Conservation (phyloP, 1,140 invertebrate species). For the Anadara kagoshimensis region DNA sequence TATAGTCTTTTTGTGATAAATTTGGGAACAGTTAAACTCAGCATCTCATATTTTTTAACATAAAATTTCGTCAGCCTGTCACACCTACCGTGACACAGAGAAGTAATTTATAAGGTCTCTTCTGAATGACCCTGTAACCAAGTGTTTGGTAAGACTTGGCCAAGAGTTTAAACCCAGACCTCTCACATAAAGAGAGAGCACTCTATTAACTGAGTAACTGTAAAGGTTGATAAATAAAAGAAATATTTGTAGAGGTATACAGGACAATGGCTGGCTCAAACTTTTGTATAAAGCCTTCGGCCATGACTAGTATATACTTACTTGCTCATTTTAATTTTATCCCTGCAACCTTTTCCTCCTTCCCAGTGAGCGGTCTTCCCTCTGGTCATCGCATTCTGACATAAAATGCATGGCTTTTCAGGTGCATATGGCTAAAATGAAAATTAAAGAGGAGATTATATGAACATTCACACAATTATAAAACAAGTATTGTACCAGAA, state of each 20-base stretch:
- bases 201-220: no score
- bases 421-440: constrained; percentile 61
- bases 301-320: constrained; percentile 31
- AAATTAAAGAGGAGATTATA: background rate
- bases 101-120: no score
- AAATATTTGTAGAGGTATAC: background rate
- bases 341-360: constrained; percentile 73
- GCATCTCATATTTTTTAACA: background rate
- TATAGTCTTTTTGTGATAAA: no score
- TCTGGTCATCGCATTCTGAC: constrained; percentile 62
- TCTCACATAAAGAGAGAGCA: no score
- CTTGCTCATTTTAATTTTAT: constrained; percentile 72
- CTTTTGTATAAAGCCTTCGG: background rate
- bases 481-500: background rate
- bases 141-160: no score
- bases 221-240: no score
- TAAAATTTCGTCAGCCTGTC: no score
- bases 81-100: no score
- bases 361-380: constrained; percentile 70
- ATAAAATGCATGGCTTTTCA: constrained; percentile 67
- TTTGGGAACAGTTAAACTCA: background rate
- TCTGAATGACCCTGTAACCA: no score
- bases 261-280: background rate
- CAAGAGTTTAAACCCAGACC: no score
- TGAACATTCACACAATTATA: background rate